Percentiles rank a stretch among this genome's conserved stretches.
Evolutionary conservation across 1,140 invertebrate species (phyloP).

Genomic region (Neodiprion virginianus): DNA sequence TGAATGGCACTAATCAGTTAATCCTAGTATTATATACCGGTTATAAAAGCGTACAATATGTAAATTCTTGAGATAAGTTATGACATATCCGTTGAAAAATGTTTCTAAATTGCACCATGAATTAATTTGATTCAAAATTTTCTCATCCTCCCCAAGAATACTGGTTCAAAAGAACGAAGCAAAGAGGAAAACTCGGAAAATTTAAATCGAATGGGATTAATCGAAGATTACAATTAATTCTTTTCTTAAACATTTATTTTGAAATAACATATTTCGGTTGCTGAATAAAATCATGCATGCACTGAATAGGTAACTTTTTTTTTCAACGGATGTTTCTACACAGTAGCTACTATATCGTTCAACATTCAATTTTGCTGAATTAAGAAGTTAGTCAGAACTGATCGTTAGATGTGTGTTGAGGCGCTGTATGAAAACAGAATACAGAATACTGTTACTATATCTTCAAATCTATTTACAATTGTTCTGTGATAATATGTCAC

Average conservation of each 20-base stretch:
- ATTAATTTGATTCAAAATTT: too few species aligned
- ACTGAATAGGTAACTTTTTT: not conserved
- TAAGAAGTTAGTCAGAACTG: slow-evolving; percentile 22
- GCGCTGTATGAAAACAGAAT: slow-evolving; percentile 41
- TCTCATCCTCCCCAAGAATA: too few species aligned
- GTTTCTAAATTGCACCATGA: not conserved
- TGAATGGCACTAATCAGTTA: too few species aligned
- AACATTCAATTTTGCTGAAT: not conserved
- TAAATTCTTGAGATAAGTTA: not conserved
- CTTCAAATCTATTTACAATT: slow-evolving; percentile 46
- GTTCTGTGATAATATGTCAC: slow-evolving; percentile 38
- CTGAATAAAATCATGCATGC: too few species aligned
- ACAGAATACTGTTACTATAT: slow-evolving; percentile 44
- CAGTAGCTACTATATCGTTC: not conserved
- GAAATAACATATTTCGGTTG: not conserved
- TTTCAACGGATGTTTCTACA: not conserved
- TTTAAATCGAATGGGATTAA: not conserved
- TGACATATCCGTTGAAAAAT: not conserved
- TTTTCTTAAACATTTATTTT: slow-evolving; percentile 4
- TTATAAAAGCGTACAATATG: too few species aligned
- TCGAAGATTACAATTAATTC: not conserved
- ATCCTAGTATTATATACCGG: too few species aligned
- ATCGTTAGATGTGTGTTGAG: slow-evolving; percentile 39
- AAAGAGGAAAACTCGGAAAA: not conserved
- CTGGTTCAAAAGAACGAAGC: too few species aligned